Percentiles rank a stretch among this genome's conserved stretches.
Evolutionary conservation across 2,888 invertebrate genomes (phyloP).

Genomic region (Sycophila texana): DNA sequence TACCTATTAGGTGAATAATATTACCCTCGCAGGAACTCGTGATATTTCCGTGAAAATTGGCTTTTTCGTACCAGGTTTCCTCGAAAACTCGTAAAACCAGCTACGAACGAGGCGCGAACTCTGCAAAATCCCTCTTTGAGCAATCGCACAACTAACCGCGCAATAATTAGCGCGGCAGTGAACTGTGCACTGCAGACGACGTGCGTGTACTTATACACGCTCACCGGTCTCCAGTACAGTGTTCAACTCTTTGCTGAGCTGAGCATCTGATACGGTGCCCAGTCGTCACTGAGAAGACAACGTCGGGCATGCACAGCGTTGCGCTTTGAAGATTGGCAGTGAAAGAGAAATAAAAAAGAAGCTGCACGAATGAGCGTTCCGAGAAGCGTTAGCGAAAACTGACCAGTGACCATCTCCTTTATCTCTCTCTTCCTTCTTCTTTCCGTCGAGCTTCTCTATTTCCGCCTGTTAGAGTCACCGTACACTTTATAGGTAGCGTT

Average conservation of each 20-base stretch:
- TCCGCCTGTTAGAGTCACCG: background rate
- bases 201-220: background rate
- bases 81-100: conserved; percentile 53
- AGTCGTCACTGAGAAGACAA: background rate
- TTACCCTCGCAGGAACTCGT: background rate
- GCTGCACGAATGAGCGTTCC: conserved; percentile 19
- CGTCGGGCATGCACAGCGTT: conserved; percentile 40
- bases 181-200: conserved; percentile 53
- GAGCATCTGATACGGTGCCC: conserved; percentile 1
- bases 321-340: conserved; percentile 9
- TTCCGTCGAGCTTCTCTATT: background rate
- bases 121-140: conserved; percentile 40
- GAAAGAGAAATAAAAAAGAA: background rate
- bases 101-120: conserved; percentile 22
- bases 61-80: conserved; percentile 58
- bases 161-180: conserved; percentile 65
- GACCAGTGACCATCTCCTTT: conserved; percentile 28
- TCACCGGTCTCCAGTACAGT: background rate
- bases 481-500: background rate
- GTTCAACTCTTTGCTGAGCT: conserved; percentile 21
- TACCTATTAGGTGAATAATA: conserved; percentile 2
- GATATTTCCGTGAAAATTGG: conserved; percentile 16
- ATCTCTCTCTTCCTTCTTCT: conserved; percentile 25
- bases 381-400: conserved; percentile 40
- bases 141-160: conserved; percentile 60